phyloP scores from a whole-genome alignment of 2,113 vertebrate genomes.

The Gymnogyps californianus region DNA sequence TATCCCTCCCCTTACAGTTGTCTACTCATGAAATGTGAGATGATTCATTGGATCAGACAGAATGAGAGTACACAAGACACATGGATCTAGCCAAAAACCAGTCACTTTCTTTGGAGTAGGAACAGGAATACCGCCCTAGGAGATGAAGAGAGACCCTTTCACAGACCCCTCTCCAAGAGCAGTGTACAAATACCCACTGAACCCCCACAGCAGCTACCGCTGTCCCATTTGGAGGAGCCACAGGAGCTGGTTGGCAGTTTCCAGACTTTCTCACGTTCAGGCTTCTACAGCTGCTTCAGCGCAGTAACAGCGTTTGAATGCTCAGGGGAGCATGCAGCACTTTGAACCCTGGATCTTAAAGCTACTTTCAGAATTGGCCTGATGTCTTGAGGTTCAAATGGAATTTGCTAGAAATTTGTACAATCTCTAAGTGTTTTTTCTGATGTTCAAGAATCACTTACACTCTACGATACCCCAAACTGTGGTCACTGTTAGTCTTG shows the following conservation, averaged over 20 bases:
- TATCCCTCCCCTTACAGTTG: background rate
- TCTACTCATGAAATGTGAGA: background rate
- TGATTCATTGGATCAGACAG: background rate
- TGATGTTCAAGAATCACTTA: background rate
- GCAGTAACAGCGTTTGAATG: background rate
- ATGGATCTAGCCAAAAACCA: background rate
- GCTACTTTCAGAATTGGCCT: background rate
- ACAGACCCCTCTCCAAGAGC: background rate
- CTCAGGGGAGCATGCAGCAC: background rate
- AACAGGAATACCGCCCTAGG: background rate
- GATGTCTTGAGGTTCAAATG: background rate
- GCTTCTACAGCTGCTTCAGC: background rate
- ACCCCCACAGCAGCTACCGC: rapidly evolving
- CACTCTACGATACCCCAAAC: background rate
- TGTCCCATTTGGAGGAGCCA: background rate
- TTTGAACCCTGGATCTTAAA: background rate
- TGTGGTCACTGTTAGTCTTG: background rate
- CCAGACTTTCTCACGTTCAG: background rate
- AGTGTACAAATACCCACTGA: background rate
- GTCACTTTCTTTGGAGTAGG: rapidly evolving
- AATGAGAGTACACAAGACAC: background rate
- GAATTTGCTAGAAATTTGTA: background rate
- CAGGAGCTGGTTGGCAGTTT: rapidly evolving
- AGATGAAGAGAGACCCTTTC: background rate
- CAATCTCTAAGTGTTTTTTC: background rate